Evolutionary conservation across 92 coral and sea anemone genomes (phyloP), one percentile per base, ranked within the genome.

Genomic region (Metridium senile): DNA sequence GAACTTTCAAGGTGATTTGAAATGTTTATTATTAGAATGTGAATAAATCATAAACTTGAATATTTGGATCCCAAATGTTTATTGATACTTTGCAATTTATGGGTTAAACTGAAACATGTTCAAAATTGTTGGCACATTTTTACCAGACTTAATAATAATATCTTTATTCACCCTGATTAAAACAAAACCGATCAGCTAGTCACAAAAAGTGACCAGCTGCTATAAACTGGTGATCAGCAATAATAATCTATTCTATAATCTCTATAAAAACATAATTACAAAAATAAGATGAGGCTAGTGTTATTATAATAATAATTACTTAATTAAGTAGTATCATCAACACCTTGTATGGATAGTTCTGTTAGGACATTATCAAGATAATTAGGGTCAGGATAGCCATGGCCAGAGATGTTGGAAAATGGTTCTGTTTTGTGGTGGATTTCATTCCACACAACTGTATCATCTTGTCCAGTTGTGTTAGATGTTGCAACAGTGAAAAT

Each of bases 391-490:
- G 98, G 98, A 80, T 77, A 94, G 9, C 98, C 98, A 73, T 92
- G 92, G 10, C 97, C 98, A 31, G 86, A 82, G 35, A 74, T 74
- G 74, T 94, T 94, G 69, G 93, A 84, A 78, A 79, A 84, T 67
- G 94, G 74, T 73, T 94, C 98, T 1, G 98, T 92, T 75, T 94
- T 94, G 83, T 94, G 98, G 69, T 94, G 98, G 33, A 94, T 94
- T 62, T 92, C 98, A 74, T 94, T 94, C 98, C 98, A 94, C 0
- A 92, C 97, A 29, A 94, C 90, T 0, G 94, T 87, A 64, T 88
- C 85, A 25, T 92, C 87, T 33, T 68, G 84, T 2, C 95, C 98
- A 52, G 93, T 91, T 58, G 98, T 94, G 19, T 85, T 74, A 0
- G 98, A 94, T 1, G 85, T 86, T 1, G 91, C 98, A 43, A 94